These are phyloP conservation scores for Nycticryphes semicollaris DNA, from an alignment of 2,113 vertebrate genomes.

Conservation along the genomic window DNA sequence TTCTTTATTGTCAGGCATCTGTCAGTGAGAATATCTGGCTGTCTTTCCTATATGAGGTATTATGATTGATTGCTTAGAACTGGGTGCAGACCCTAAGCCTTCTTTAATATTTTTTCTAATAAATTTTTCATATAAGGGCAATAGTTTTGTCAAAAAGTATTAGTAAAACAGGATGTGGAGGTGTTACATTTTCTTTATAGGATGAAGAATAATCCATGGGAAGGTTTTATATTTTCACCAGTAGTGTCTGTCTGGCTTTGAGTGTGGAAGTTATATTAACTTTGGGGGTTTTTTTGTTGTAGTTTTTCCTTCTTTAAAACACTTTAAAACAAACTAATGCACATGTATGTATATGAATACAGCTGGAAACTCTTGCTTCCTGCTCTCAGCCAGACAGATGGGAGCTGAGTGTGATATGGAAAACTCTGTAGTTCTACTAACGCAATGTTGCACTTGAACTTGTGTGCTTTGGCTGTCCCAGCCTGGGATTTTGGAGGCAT, in stretches of 20 bases:
- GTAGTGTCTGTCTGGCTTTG: not conserved
- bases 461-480: not conserved
- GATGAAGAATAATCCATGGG: not conserved
- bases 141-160: conserved; percentile 19
- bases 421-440: not conserved
- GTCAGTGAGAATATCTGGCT: conserved; percentile 12
- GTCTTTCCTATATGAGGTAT: not conserved
- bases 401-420: not conserved
- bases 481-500: not conserved
- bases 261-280: not conserved
- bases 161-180: not conserved
- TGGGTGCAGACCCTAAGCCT: not conserved
- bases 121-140: conserved; percentile 11
- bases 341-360: not conserved
- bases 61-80: conserved; percentile 41
- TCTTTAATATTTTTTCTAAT: conserved; percentile 36
- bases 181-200: not conserved
- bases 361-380: not conserved
- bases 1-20: not conserved
- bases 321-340: not conserved
- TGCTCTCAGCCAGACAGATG: not conserved
- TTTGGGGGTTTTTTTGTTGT: not conserved
- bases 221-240: not conserved
- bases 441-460: not conserved
- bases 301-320: not conserved